phyloP scores from a whole-genome alignment of 2,888 invertebrate species.

The Yponomeuta plumbellus region DNA sequence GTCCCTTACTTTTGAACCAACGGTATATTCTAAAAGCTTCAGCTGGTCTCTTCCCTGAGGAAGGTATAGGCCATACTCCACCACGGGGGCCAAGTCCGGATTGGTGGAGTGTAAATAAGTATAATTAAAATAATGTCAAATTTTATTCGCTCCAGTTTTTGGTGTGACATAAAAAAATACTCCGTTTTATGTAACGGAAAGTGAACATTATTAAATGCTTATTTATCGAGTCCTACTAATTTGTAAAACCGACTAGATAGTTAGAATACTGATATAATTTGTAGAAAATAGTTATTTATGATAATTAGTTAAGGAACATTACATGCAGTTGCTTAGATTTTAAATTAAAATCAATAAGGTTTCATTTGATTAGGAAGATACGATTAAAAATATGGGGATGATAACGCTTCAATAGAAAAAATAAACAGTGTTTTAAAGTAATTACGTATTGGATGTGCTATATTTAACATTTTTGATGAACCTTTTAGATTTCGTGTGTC shows the following conservation, averaged over 20 bases:
- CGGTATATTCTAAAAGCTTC: too few relatives aligned
- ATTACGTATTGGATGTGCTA: constrained; percentile 62
- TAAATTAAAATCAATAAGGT: constrained; percentile 22
- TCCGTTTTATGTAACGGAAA: too few relatives aligned
- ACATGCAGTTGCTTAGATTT: constrained; percentile 24
- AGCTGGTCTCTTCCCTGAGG: too few relatives aligned
- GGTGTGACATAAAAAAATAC: too few relatives aligned
- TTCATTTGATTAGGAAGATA: constrained; percentile 60
- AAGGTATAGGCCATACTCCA: too few relatives aligned
- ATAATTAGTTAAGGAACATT: constrained; percentile 17
- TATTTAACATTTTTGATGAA: constrained; percentile 54
- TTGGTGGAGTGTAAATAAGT: too few relatives aligned
- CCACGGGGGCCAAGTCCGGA: too few relatives aligned
- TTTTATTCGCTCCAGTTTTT: too few relatives aligned
- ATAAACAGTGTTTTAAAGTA: constrained; percentile 53
- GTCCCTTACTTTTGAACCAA: too few relatives aligned
- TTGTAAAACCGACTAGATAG: neutral
- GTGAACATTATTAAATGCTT: neutral
- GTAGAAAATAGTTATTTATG: neutral
- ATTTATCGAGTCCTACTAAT: neutral
- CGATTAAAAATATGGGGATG: constrained; percentile 70
- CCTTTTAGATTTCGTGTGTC: constrained; percentile 69
- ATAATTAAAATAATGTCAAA: too few relatives aligned
- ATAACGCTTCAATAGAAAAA: constrained; percentile 76
- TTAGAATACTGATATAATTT: neutral